A percentile compares a stretch with the other conserved stretches of the same genome.
Evolutionary conservation across 2,113 vertebrate genomes (phyloP).

Genomic region (Boulengeromyrus knoepffleri): DNA sequence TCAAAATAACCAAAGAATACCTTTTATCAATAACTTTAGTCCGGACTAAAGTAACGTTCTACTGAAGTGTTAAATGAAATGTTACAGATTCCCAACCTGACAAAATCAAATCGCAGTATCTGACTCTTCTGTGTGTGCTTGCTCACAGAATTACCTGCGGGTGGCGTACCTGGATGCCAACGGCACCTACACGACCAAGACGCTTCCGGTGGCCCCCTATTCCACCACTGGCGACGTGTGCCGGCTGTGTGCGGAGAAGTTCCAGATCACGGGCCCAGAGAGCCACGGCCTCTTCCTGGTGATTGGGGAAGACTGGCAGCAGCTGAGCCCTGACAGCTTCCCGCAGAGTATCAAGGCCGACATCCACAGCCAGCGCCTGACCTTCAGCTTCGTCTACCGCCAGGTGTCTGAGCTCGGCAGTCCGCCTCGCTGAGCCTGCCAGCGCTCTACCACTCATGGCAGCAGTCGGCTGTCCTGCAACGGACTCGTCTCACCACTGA

Average conservation of each 20-base stretch:
- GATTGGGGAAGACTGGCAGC: constrained; percentile 72
- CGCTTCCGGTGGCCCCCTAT: constrained; percentile 64
- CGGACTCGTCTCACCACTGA: background rate
- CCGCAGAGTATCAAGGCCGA: constrained; percentile 75
- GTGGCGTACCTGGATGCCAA: constrained; percentile 83
- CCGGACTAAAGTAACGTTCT: background rate
- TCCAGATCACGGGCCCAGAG: constrained; percentile 61
- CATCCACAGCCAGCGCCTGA: constrained; percentile 70
- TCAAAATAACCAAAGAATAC: background rate
- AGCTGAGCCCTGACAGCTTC: constrained; percentile 68
- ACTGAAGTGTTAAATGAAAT: background rate
- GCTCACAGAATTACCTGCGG: constrained; percentile 80
- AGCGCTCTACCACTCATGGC: background rate
- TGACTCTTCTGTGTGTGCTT: background rate
- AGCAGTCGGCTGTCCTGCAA: background rate
- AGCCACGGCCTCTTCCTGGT: constrained; percentile 75
- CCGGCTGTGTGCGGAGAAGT: constrained; percentile 64
- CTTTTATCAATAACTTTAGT: background rate
- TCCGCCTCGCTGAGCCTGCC: constrained; percentile 11
- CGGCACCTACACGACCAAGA: constrained; percentile 86
- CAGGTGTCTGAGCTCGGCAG: constrained; percentile 55
- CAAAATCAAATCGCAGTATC: background rate
- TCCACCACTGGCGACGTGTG: constrained; percentile 66
- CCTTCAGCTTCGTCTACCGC: constrained; percentile 84
- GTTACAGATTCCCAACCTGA: background rate